These are phyloP conservation scores for Agrochola litura DNA, from an alignment of 2,888 invertebrate genomes.

Conservation along the genomic window DNA sequence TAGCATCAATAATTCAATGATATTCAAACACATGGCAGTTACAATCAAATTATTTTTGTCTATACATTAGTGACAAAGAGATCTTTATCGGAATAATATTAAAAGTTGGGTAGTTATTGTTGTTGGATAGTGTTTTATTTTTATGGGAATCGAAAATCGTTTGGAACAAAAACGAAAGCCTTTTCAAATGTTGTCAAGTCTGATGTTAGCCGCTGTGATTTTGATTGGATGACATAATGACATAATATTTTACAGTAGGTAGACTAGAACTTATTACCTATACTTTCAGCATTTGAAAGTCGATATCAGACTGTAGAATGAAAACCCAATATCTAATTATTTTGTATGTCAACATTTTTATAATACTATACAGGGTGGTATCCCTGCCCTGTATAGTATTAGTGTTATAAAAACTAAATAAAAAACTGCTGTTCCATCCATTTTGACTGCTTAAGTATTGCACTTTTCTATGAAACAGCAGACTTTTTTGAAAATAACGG, in stretches of 20 bases:
- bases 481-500: no score
- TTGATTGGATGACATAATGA: background rate
- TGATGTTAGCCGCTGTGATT: background rate
- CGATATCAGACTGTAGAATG: background rate
- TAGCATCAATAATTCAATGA: slow-evolving; percentile 76
- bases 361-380: background rate
- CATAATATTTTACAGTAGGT: background rate
- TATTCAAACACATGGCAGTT: slow-evolving; percentile 65
- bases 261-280: background rate
- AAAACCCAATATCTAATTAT: background rate
- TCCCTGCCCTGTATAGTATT: no score
- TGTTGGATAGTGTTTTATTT: slow-evolving; percentile 69
- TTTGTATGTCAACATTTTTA: background rate
- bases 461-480: no score
- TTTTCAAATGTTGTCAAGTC: no score
- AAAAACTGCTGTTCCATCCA: no score
- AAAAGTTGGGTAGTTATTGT: slow-evolving; percentile 71
- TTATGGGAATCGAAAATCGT: slow-evolving; percentile 14
- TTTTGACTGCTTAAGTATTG: no score
- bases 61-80: slow-evolving; percentile 71
- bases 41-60: slow-evolving; percentile 78
- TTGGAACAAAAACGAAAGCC: slow-evolving; percentile 34
- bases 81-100: slow-evolving; percentile 75
- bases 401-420: no score
- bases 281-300: background rate